Conservation (phyloP, 2,888 invertebrate species). For the Agriopis marginaria region DNA sequence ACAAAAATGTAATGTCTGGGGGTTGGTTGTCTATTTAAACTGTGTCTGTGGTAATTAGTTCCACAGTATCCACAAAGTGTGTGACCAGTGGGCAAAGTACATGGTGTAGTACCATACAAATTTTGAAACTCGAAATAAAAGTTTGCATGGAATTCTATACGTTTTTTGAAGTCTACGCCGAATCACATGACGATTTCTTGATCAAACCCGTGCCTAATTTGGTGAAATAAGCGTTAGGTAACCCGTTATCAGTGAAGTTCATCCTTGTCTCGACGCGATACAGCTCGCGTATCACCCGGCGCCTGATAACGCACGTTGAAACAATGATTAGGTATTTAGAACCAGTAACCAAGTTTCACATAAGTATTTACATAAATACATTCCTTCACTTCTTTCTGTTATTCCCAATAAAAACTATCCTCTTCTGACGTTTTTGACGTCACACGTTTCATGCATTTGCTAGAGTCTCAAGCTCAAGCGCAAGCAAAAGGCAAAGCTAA, state of each 20-base stretch:
- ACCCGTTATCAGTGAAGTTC: constrained; percentile 35
- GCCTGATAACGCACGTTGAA: constrained; percentile 13
- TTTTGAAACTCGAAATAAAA: no score
- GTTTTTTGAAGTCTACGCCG: not conserved
- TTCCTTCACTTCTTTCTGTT: not conserved
- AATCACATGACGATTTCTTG: constrained; percentile 4
- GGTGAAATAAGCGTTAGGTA: constrained; percentile 1
- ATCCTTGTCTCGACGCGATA: constrained; percentile 27
- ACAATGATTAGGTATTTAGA: constrained; percentile 2
- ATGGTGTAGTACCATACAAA: no score
- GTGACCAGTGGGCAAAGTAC: no score
- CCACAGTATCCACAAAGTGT: no score
- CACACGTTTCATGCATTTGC: no score
- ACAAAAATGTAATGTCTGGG: no score
- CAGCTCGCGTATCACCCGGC: constrained; percentile 3
- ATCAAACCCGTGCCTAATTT: constrained; percentile 1
- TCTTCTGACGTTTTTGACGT: no score
- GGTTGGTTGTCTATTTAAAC: no score
- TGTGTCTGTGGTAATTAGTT: no score
- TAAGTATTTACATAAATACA: not conserved
- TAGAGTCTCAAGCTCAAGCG: no score
- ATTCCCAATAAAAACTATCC: not conserved
- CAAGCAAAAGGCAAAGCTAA: no score
- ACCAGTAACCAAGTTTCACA: not conserved
- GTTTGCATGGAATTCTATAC: no score